Evolutionary conservation across 2,113 vertebrate species (phyloP), one percentile per base, ranked within the genome.

Genomic region (Carassius carassius): DNA sequence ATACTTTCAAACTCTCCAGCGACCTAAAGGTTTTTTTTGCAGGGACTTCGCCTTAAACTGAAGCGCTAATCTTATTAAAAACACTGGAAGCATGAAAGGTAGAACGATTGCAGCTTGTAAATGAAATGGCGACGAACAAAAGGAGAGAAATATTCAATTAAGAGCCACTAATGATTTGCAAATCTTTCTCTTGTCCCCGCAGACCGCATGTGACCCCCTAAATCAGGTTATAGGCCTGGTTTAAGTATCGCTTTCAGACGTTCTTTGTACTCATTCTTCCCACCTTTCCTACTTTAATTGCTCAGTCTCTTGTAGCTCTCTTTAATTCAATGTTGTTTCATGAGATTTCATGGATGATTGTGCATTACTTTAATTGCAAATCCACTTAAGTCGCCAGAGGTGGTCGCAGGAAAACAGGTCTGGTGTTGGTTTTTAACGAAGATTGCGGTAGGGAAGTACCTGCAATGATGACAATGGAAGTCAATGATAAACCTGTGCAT

Each of bases 81-180:
- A 87, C 32, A 60, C 74, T 65, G 62, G 56, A 49, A 67, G 23
- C 35, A 29, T 2, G 21, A 41, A 58, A 37, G 63, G 78, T 62
- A 29, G 74, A 70, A 73, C 67, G 23, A 51, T 41, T 37, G 32
- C 35, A 51, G 63, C 75, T 44, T 60, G 77, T 70, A 83, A 79
- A 85, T 65, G 17, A 62, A 47, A 76, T 54, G 23, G 62, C 54
- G 56, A 56, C n/a, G 65, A 44, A 84, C 86, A 89, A 86, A 87
- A 62, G 84, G 37, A 49, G 67, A 19, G 65, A 82, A 78, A 86
- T 83, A 69, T 58, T 84, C 76, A 81, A 86, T 88, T 90, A 86
- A 77, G 69, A 35, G 35, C 74, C 60, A 37, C 81, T 75, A 84
- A 88, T 84, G 86, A 78, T 87, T 84, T 88, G 77, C 77, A 83